Conservation (phyloP, 2,113 vertebrate species). For the Echinops telfairi region DNA sequence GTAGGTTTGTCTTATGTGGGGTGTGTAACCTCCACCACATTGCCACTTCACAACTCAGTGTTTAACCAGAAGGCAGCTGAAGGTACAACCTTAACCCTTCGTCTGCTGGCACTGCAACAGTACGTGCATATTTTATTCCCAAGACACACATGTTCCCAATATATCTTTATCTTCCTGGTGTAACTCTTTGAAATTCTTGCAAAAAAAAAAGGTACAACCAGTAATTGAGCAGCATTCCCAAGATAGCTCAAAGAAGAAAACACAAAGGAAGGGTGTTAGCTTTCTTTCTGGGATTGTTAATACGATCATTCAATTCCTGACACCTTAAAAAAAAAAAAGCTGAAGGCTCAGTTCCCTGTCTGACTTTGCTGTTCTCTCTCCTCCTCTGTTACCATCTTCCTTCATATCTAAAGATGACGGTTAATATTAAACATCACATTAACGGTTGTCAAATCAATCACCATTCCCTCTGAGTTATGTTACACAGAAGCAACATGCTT, state of each 20-base stretch:
- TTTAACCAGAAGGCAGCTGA: not conserved
- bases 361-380: constrained; percentile 37
- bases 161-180: not conserved
- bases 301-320: constrained; percentile 42
- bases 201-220: not conserved
- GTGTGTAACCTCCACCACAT: not conserved
- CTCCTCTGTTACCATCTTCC: constrained; percentile 61
- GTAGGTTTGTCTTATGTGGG: no score
- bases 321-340: constrained; percentile 34
- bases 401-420: constrained; percentile 78
- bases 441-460: constrained; percentile 88
- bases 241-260: not conserved
- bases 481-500: constrained; percentile 87
- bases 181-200: not conserved
- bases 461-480: constrained; percentile 86
- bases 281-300: constrained; percentile 57
- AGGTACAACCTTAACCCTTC: not conserved
- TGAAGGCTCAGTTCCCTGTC: constrained; percentile 43
- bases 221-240: not conserved
- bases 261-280: not conserved
- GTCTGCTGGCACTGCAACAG: constrained; percentile 48
- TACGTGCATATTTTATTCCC: constrained; percentile 26
- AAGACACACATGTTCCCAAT: constrained; percentile 32
- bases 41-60: not conserved
- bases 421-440: constrained; percentile 86